Evolutionary conservation across 2,113 vertebrate genomes (phyloP), one percentile per base, ranked within the genome.

Genomic region (Miniopterus natalensis): DNA sequence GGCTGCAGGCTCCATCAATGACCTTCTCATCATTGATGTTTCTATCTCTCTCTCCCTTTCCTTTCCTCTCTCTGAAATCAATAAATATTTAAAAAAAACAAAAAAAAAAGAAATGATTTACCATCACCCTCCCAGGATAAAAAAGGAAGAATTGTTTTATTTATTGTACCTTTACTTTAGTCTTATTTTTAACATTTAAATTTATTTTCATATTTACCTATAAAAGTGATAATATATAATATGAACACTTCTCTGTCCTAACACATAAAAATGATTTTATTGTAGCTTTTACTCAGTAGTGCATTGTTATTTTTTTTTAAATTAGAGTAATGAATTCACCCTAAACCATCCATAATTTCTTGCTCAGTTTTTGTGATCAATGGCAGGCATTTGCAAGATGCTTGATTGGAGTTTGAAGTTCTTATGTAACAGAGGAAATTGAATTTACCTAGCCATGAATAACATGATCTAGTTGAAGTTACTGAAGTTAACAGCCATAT

Each of bases 151-250:
- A 65, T 55, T 79, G 5, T 29, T 86, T 57, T 84, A 15, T 55
- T 29, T 79, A 36, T 78, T 53, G 29, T 25, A 71, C 1, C 42
- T 88, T 88, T 86, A 59, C 15, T 59, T 92, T 47, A 47, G 13
- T 74, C 25, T 70, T 92, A 61, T 61, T 73, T 80, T 78, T 47
- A 53, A 61, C n/a, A 70, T 40, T 81, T 78, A 78, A 59, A 73
- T 84, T 96, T 94, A 15, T 70, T 90, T 86, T 93, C 40, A 84
- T 73, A 93, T 94, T 86, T 89, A 75, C 27, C 92, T 29, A 11
- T 61, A 80, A 80, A 84, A 90, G 47, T 73, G 49, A 78, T 49
- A 40, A 25, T 40, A 84, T 79, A 66, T 36, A 36, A 36, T 36
- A 55, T 74, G 49, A 83, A 79, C 0, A 57, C 1, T 70, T 31